Evolutionary conservation across 2,888 invertebrate species (phyloP), one percentile per base, ranked within the genome.

Genomic region (Patella ulyssiponensis): DNA sequence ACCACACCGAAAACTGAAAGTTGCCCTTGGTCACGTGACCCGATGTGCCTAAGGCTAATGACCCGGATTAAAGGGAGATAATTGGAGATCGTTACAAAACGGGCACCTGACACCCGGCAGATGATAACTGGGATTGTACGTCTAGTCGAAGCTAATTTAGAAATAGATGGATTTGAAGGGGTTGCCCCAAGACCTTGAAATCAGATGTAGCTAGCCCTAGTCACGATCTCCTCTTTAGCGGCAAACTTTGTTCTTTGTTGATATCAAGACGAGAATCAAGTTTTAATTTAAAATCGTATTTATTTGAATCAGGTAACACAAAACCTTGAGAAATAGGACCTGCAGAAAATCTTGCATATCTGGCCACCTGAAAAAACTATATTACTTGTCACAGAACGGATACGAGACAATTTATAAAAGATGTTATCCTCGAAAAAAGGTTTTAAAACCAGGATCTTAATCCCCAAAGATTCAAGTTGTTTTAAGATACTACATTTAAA

Each of bases 51-150:
- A 64, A 23, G 64, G 64, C 64, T 9, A 44, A 64, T 64, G 64
- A 64, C 20, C 64, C 23, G 64, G 64, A 64, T 64, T 64, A 64
- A 64, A 64, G 64, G 64, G 64, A 64, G 64, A 64, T 23, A 64
- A 64, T 64, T 64, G 23, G 23, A 9, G 64, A 23, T 64, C 23
- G 64, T 64, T 64, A 64, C 64, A 64, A 64, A 44, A 64, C 23
- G 64, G 23, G 64, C 64, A 64, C 64, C 64, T 23, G 64, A 64
- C 64, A 64, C 64, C 23, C 64, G 64, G 64, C 64, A 64, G 64
- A 64, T 64, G 64, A 64, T 64, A 64, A 23, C 20, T 64, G 20
- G 64, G 64, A 23, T 64, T 64, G 64, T 3, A 20, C 64, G 64
- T 64, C 20, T 64, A 64, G 20, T 64, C 23, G 20, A 64, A 23